These are phyloP conservation scores for Yoshiicerus persimilis DNA, from an alignment of 1,140 invertebrate species.

Conservation along the genomic window DNA sequence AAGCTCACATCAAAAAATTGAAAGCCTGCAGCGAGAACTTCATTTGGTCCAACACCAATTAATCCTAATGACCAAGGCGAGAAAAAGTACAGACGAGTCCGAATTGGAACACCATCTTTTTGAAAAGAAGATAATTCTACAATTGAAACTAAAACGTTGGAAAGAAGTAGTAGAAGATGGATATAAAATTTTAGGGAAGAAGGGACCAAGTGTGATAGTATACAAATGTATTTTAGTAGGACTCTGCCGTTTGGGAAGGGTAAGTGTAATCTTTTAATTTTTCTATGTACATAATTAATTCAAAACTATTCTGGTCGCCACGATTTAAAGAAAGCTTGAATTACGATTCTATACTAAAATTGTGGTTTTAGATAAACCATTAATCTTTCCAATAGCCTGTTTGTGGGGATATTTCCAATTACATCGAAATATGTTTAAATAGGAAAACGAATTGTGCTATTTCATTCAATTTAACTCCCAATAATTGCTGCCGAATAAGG, in stretches of 20 bases:
- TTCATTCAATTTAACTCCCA: too few species aligned
- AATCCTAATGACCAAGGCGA: background rate
- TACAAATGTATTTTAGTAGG: constrained; percentile 38
- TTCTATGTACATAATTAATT: background rate
- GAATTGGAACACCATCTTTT: constrained; percentile 18
- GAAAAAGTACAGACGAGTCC: background rate
- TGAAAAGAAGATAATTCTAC: background rate
- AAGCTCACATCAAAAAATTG: background rate
- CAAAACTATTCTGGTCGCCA: too few species aligned
- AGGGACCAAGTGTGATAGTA: constrained; percentile 19
- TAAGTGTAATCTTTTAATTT: background rate
- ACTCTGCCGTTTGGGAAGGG: constrained; percentile 29
- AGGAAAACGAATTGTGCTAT: too few species aligned
- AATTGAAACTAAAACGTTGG: constrained; percentile 31
- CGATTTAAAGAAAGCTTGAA: too few species aligned
- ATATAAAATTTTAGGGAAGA: constrained; percentile 32
- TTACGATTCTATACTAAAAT: too few species aligned
- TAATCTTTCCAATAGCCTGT: too few species aligned
- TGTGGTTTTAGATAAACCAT: too few species aligned
- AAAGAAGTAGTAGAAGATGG: constrained; percentile 30
- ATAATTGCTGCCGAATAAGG: too few species aligned
- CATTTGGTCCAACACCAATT: background rate
- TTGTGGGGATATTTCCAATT: too few species aligned
- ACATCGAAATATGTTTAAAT: too few species aligned
- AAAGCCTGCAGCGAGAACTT: background rate